Conservation (phyloP, 1,140 invertebrate species). For the Harpegnathos saltator region DNA sequence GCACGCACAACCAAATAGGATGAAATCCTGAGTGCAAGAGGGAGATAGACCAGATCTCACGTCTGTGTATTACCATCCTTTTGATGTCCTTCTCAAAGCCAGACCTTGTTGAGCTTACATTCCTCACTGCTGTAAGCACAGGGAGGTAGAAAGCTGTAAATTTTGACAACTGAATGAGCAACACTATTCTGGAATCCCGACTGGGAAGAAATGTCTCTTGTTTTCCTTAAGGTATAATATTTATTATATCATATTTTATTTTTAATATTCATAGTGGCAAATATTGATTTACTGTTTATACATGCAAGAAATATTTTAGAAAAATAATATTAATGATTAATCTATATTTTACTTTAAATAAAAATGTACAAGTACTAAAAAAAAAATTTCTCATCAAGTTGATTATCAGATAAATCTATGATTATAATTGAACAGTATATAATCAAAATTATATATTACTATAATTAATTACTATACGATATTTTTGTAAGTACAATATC, state of each 20-base stretch:
- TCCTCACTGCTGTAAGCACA: conserved; percentile 66
- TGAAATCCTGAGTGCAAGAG: conserved; percentile 34
- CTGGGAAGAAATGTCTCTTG: neutral
- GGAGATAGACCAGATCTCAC: conserved; percentile 58
- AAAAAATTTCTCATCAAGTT: neutral
- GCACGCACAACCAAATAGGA: conserved; percentile 66
- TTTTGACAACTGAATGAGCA: conserved; percentile 30
- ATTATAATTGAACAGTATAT: too few species aligned
- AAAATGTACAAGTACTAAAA: neutral
- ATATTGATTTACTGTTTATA: neutral
- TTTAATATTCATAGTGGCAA: neutral
- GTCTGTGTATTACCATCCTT: conserved; percentile 76
- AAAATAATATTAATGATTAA: neutral
- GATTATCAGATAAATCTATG: neutral
- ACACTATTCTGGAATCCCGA: too few species aligned
- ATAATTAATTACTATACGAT: too few species aligned
- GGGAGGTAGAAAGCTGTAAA: conserved; percentile 71
- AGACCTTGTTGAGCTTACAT: conserved; percentile 73
- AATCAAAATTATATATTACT: too few species aligned
- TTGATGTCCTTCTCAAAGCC: conserved; percentile 79
- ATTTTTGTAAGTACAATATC: too few species aligned
- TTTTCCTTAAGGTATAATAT: neutral
- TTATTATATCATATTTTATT: neutral
- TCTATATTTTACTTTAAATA: neutral
- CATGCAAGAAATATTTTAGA: neutral